A percentile compares a stretch with the other conserved stretches of the same genome.
phyloP scores from a whole-genome alignment of 1,140 invertebrate species.

The Adoxophyes honmai region DNA sequence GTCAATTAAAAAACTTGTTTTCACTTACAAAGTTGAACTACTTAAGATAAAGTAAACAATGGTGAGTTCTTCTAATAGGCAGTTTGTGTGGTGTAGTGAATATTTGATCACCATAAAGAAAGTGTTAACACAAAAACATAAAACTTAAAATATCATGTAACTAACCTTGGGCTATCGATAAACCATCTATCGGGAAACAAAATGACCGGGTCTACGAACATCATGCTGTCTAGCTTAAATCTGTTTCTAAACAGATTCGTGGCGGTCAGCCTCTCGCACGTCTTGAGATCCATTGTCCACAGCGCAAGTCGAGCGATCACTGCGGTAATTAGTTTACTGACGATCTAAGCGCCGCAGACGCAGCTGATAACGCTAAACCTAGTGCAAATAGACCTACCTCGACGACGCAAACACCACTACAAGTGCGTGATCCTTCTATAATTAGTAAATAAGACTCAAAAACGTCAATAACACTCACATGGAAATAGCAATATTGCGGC shows the following conservation, averaged over 20 bases:
- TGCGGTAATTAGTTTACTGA: neutral
- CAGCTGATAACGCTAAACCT: constrained; percentile 17
- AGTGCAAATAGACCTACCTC: constrained; percentile 35
- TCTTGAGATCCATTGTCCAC: constrained; percentile 1
- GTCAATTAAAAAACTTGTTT: too few species aligned
- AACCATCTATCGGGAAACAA: constrained; percentile 1
- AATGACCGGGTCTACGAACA: constrained; percentile 9
- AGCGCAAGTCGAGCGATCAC: neutral
- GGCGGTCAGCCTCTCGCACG: neutral
- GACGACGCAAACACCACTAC: constrained; percentile 20
- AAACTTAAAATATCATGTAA: neutral
- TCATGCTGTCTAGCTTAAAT: constrained; percentile 1
- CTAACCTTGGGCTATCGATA: neutral
- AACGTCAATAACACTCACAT: constrained; percentile 56
- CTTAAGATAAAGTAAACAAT: too few species aligned
- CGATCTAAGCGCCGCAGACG: neutral
- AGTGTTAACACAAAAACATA: too few species aligned
- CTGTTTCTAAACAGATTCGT: constrained; percentile 1
- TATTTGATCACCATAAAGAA: too few species aligned
- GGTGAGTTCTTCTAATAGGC: too few species aligned
- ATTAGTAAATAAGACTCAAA: constrained; percentile 29
- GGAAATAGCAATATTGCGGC: constrained; percentile 63
- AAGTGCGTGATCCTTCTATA: constrained; percentile 33
- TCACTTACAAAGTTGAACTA: too few species aligned
- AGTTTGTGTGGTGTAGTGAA: too few species aligned